Conservation (phyloP, 2,113 vertebrate genomes). For the Epinephelus fuscoguttatus region DNA sequence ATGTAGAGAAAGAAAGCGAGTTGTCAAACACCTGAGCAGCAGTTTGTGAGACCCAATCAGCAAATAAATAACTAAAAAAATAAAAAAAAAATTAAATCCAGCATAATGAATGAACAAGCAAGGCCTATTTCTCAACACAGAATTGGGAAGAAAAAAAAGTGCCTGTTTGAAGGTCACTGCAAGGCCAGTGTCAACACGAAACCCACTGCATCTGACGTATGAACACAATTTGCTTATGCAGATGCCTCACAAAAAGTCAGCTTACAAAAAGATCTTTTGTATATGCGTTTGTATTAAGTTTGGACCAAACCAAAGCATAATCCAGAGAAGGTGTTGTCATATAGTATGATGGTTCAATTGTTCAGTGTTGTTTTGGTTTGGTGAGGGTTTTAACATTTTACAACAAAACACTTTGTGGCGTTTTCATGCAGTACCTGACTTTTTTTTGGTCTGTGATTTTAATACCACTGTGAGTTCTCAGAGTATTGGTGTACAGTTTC, state of each 20-base stretch:
- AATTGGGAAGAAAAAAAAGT: background rate
- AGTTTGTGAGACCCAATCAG: background rate
- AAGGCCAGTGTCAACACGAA: conserved; percentile 14
- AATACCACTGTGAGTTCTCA: conserved; percentile 72
- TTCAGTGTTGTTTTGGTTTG: conserved; percentile 76
- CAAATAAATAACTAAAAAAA: background rate
- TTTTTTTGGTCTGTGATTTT: conserved; percentile 68
- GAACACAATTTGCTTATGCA: conserved; percentile 35
- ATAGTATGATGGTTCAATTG: conserved; percentile 55
- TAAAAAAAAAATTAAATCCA: background rate
- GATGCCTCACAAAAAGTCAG: conserved; percentile 31
- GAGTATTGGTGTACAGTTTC: conserved; percentile 69
- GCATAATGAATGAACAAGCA: conserved; percentile 2
- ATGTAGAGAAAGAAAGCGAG: conserved; percentile 25
- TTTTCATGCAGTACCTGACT: conserved; percentile 77
- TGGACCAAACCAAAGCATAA: conserved; percentile 56
- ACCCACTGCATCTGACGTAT: background rate
- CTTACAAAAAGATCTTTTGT: conserved; percentile 40
- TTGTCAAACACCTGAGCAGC: conserved; percentile 24
- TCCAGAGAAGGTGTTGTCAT: conserved; percentile 49
- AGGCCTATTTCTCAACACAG: background rate
- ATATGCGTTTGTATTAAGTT: conserved; percentile 43
- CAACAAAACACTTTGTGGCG: conserved; percentile 63
- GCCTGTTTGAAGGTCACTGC: conserved; percentile 36
- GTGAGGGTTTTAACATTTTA: conserved; percentile 67